phyloP scores from a whole-genome alignment of 2,888 invertebrate species.

The Melipona beecheii region DNA sequence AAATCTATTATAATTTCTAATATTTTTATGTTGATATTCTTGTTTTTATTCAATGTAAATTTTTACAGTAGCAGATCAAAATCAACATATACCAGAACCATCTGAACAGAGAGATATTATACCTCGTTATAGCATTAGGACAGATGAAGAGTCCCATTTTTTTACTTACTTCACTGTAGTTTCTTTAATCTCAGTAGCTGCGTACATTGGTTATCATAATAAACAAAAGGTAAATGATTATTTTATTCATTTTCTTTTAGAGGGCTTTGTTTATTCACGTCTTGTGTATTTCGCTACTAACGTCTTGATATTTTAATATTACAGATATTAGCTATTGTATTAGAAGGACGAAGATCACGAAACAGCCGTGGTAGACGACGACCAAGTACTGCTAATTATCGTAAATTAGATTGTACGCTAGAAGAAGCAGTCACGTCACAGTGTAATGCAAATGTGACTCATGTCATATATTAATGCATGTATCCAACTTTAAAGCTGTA shows the following conservation, averaged over 20 bases:
- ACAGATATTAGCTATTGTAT: slow-evolving; percentile 87
- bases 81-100: slow-evolving; percentile 35
- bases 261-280: background rate
- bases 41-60: slow-evolving; percentile 10
- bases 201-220: slow-evolving; percentile 88
- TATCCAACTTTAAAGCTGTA: slow-evolving; percentile 62
- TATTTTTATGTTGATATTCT: background rate
- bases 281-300: background rate
- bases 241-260: background rate
- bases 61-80: slow-evolving; percentile 39
- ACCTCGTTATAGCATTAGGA: slow-evolving; percentile 60
- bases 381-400: slow-evolving; percentile 87
- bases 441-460: slow-evolving; percentile 85
- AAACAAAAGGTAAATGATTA: slow-evolving; percentile 86
- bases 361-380: slow-evolving; percentile 84
- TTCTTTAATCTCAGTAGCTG: slow-evolving; percentile 86
- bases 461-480: slow-evolving; percentile 85
- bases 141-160: slow-evolving; percentile 87
- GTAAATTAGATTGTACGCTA: slow-evolving; percentile 88
- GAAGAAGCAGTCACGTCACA: slow-evolving; percentile 89
- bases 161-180: slow-evolving; percentile 89
- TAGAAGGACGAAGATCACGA: slow-evolving; percentile 86
- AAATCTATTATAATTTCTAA: slow-evolving; percentile 6
- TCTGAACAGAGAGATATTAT: slow-evolving; percentile 38
- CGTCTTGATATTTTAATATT: slow-evolving; percentile 48